Conservation (phyloP, 2,113 vertebrate species). For the Martes martes region DNA sequence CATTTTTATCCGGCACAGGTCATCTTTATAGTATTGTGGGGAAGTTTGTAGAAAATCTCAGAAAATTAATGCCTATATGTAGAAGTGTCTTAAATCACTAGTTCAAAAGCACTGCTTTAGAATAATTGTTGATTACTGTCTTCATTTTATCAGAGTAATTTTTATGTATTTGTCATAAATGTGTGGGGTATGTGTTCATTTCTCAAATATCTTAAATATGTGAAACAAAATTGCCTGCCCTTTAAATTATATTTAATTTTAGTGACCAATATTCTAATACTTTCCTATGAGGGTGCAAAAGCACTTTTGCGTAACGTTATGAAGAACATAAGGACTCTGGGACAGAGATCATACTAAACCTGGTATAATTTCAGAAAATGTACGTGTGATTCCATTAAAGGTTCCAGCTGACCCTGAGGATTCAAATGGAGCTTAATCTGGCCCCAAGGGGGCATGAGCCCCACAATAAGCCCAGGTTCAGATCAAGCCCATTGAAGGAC, state of each 20-base stretch:
- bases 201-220: constrained; percentile 55
- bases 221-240: neutral
- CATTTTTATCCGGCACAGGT: neutral
- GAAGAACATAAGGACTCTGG: neutral
- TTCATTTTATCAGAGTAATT: constrained; percentile 67
- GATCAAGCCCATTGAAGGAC: neutral
- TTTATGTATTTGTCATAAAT: constrained; percentile 60
- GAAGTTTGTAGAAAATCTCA: constrained; percentile 3
- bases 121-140: constrained; percentile 57
- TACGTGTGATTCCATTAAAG: neutral
- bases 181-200: neutral
- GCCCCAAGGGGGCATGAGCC: neutral
- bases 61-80: neutral
- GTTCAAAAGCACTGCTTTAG: constrained; percentile 53
- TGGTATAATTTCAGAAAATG: neutral
- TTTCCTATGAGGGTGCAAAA: neutral
- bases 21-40: neutral
- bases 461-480: neutral
- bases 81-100: constrained; percentile 43
- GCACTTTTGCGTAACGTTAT: neutral
- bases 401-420: neutral
- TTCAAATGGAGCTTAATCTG: neutral
- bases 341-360: neutral
- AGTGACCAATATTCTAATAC: neutral
- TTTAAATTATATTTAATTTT: constrained; percentile 33